Percentiles rank a stretch among this genome's conserved stretches.
These are phyloP conservation scores for Melinaea marsaeus DNA, from an alignment of 2,888 invertebrate genomes.

Conservation along the genomic window DNA sequence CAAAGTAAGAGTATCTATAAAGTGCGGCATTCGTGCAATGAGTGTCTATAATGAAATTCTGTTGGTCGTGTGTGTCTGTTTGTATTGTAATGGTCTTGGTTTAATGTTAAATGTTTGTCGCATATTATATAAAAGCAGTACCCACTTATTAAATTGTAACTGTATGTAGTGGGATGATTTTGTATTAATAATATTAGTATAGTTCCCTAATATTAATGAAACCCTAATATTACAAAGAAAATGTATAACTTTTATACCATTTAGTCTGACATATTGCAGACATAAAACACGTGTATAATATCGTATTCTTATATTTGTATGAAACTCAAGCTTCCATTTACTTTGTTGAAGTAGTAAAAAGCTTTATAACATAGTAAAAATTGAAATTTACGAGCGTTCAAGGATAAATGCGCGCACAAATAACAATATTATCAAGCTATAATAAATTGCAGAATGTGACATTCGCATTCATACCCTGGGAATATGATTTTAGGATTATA, in stretches of 20 bases:
- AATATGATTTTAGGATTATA: slow-evolving; percentile 43
- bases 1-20: too few relatives aligned
- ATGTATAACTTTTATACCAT: too few relatives aligned
- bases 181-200: too few relatives aligned
- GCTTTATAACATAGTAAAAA: slow-evolving; percentile 5
- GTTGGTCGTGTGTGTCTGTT: slow-evolving; percentile 30
- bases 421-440: slow-evolving; percentile 14
- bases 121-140: too few relatives aligned
- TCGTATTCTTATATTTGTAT: background rate
- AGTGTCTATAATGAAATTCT: slow-evolving; percentile 40
- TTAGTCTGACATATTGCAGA: background rate
- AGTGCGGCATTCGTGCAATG: slow-evolving; percentile 38
- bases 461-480: slow-evolving; percentile 13
- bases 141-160: background rate
- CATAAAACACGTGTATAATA: slow-evolving; percentile 1
- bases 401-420: slow-evolving; percentile 16
- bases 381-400: slow-evolving; percentile 5
- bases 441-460: slow-evolving; percentile 16
- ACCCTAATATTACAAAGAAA: too few relatives aligned
- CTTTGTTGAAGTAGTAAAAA: slow-evolving; percentile 6
- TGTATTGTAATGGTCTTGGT: too few relatives aligned
- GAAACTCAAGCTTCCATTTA: slow-evolving; percentile 2
- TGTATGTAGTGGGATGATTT: too few relatives aligned
- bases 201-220: too few relatives aligned
- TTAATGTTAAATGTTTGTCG: too few relatives aligned